These are phyloP conservation scores for Scaptomyza pallida DNA, from an alignment of 1,140 invertebrate genomes.

Conservation along the genomic window DNA sequence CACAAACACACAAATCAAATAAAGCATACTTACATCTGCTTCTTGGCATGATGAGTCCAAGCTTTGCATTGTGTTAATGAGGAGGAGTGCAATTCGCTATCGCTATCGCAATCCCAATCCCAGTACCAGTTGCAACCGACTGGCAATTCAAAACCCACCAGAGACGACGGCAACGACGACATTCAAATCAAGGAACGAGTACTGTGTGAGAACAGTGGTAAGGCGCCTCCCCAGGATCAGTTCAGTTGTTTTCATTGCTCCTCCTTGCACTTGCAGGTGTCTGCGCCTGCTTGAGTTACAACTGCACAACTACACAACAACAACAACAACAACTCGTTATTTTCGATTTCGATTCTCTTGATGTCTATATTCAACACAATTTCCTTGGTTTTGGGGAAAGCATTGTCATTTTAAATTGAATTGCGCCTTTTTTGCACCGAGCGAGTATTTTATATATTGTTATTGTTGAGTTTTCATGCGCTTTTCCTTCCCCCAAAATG, in stretches of 20 bases:
- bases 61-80: constrained; percentile 86
- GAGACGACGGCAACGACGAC: constrained; percentile 74
- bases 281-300: constrained; percentile 60
- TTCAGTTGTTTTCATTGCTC: constrained; percentile 57
- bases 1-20: background rate
- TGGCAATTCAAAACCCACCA: constrained; percentile 65
- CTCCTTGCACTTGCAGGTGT: constrained; percentile 72
- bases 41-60: constrained; percentile 87
- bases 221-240: constrained; percentile 58
- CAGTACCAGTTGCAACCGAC: constrained; percentile 79
- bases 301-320: constrained; percentile 49
- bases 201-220: constrained; percentile 47
- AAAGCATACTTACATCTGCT: constrained; percentile 85
- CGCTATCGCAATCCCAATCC: constrained; percentile 24
- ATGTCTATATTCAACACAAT: constrained; percentile 28
- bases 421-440: constrained; percentile 41
- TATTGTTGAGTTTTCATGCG: constrained; percentile 52
- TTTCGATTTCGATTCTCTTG: constrained; percentile 50
- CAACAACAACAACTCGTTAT: constrained; percentile 45
- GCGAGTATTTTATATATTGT: constrained; percentile 44
- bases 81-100: constrained; percentile 14
- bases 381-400: constrained; percentile 8
- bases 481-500: constrained; percentile 58
- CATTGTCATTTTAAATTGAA: constrained; percentile 40
- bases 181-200: constrained; percentile 63